phyloP scores from a whole-genome alignment of 2,888 invertebrate genomes.

The Ophion costatus region DNA sequence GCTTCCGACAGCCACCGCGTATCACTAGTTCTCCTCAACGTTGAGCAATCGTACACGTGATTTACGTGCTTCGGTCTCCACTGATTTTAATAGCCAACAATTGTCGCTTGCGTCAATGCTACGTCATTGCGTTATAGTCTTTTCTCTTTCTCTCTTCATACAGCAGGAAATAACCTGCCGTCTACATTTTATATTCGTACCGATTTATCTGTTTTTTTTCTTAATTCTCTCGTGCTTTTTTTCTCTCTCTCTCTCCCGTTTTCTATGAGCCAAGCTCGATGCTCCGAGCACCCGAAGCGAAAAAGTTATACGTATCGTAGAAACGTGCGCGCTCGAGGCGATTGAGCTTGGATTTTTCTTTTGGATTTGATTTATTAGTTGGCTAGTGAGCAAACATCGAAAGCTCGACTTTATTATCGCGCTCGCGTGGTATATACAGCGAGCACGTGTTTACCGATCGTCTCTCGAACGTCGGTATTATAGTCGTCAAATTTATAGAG shows the following conservation, averaged over 20 bases:
- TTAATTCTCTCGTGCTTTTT: too few species aligned
- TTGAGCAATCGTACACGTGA: slow-evolving; percentile 40
- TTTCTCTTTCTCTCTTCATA: neutral
- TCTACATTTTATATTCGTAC: neutral
- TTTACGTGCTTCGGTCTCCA: slow-evolving; percentile 53
- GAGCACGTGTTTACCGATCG: slow-evolving; percentile 18
- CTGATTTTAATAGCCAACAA: slow-evolving; percentile 77
- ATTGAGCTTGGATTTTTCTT: slow-evolving; percentile 4
- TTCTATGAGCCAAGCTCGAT: too few species aligned
- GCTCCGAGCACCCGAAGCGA: neutral
- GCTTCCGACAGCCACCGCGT: neutral
- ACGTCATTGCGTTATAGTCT: slow-evolving; percentile 72
- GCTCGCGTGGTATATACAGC: neutral
- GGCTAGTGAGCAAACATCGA: slow-evolving; percentile 1
- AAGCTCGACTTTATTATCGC: slow-evolving; percentile 26
- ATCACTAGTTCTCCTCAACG: slow-evolving; percentile 43
- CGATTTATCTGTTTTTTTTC: too few species aligned
- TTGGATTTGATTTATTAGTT: slow-evolving; percentile 11
- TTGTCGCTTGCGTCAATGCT: slow-evolving; percentile 79
- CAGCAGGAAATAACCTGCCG: slow-evolving; percentile 19
- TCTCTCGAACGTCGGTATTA: slow-evolving; percentile 11
- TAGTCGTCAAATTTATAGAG: slow-evolving; percentile 44
- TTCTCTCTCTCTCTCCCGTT: neutral
- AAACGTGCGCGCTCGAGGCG: slow-evolving; percentile 9
- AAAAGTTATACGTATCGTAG: slow-evolving; percentile 8